phyloP scores from a whole-genome alignment of 2,888 invertebrate species.

The Pinctada fucata region DNA sequence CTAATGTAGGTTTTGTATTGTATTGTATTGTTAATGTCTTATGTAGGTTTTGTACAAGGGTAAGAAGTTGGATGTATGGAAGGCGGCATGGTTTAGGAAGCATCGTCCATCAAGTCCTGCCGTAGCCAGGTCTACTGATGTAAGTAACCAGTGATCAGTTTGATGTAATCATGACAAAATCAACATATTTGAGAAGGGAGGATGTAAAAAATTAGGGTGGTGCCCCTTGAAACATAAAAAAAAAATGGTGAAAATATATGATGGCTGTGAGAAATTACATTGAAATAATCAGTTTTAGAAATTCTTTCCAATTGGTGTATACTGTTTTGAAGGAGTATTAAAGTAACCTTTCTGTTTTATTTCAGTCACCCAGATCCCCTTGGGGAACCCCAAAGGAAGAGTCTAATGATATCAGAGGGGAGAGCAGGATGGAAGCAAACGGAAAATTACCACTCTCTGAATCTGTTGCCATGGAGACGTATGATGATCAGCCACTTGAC shows the following conservation, averaged over 20 bases:
- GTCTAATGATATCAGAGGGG: neutral
- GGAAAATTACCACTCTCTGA: neutral
- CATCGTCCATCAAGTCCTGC: slow-evolving; percentile 64
- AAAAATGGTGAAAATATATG: no score
- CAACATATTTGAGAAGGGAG: no score
- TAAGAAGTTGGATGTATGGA: slow-evolving; percentile 91
- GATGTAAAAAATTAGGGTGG: no score
- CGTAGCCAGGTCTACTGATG: slow-evolving; percentile 12
- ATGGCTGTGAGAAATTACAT: no score
- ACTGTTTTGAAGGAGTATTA: no score
- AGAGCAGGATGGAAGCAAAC: neutral
- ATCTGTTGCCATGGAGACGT: neutral
- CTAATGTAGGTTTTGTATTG: no score
- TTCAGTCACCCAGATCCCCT: slow-evolving; percentile 19
- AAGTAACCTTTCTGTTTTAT: neutral
- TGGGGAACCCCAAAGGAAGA: slow-evolving; percentile 12
- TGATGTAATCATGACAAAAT: no score
- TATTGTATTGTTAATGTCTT: no score
- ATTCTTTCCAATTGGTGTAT: no score
- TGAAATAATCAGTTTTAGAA: no score
- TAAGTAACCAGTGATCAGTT: no score
- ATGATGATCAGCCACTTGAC: neutral
- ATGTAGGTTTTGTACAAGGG: slow-evolving; percentile 84
- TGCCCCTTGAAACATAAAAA: no score
- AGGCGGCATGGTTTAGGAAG: slow-evolving; percentile 88